A percentile compares a stretch with the other conserved stretches of the same genome.
Conservation (phyloP, 2,113 vertebrate genomes). For the Aleadryas rufinucha region DNA sequence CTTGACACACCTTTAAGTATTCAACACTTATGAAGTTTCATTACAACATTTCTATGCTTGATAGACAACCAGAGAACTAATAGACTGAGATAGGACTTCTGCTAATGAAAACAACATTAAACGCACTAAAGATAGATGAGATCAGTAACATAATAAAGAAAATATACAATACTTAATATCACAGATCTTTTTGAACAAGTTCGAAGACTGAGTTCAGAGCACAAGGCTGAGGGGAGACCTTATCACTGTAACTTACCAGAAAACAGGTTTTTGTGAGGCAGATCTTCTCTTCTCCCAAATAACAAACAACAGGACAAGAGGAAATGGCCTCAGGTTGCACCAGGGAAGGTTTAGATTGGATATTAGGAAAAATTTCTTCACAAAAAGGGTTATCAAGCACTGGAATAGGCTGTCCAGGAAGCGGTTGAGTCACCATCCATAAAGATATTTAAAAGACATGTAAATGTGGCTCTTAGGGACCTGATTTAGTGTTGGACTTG, state of each 20-base stretch:
- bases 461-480: background rate
- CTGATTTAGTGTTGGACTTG: background rate
- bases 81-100: background rate
- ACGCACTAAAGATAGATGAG: background rate
- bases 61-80: background rate
- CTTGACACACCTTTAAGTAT: background rate
- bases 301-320: background rate
- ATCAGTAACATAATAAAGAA: background rate
- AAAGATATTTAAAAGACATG: background rate
- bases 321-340: background rate
- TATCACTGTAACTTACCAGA: background rate
- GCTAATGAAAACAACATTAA: background rate
- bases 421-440: background rate
- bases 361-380: background rate
- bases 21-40: background rate
- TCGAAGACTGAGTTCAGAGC: background rate
- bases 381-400: background rate
- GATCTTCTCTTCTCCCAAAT: background rate
- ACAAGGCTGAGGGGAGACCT: background rate
- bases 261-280: background rate
- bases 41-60: background rate
- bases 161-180: background rate
- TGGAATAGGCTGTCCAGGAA: background rate
- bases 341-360: background rate
- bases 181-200: background rate